A percentile compares a stretch with the other conserved stretches of the same genome.
Conservation (phyloP, 2,113 vertebrate genomes). For the Anguilla rostrata region DNA sequence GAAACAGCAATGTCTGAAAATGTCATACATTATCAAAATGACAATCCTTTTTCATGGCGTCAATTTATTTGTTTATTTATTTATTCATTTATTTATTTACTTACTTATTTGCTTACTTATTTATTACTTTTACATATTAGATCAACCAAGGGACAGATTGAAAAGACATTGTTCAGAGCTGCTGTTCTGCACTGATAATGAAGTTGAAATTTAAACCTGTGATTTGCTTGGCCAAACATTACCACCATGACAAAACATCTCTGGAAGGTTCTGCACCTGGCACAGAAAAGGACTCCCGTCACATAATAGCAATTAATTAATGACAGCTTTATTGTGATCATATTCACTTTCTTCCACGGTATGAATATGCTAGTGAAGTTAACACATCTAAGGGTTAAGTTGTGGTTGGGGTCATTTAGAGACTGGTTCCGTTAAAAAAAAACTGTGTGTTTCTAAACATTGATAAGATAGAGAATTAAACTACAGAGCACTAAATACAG, state of each 20-base stretch:
- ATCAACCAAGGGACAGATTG: conserved; percentile 57
- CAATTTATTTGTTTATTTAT: conserved; percentile 18
- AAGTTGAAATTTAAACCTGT: conserved; percentile 43
- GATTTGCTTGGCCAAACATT: conserved; percentile 26
- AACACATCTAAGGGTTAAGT: background rate
- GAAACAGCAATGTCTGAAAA: conserved; percentile 31
- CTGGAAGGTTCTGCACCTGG: background rate
- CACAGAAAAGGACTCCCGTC: background rate
- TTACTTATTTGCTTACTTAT: background rate
- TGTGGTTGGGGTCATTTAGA: background rate
- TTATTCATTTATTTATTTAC: conserved; percentile 20
- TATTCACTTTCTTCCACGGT: background rate
- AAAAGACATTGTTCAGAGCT: conserved; percentile 47
- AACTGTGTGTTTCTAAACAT: background rate
- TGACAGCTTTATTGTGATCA: background rate
- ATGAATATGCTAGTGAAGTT: background rate
- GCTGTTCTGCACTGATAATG: conserved; percentile 42
- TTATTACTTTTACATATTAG: conserved; percentile 50
- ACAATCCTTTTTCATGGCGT: conserved; percentile 47
- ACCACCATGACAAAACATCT: background rate
- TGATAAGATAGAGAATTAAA: conserved; percentile 31
- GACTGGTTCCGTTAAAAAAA: conserved; percentile 5
- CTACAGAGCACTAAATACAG: conserved; percentile 27
- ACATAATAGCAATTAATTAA: conserved; percentile 15
- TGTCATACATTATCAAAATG: conserved; percentile 51